Evolutionary conservation across 2,113 vertebrate species (phyloP).

Genomic region (Gallinago jamesoni): DNA sequence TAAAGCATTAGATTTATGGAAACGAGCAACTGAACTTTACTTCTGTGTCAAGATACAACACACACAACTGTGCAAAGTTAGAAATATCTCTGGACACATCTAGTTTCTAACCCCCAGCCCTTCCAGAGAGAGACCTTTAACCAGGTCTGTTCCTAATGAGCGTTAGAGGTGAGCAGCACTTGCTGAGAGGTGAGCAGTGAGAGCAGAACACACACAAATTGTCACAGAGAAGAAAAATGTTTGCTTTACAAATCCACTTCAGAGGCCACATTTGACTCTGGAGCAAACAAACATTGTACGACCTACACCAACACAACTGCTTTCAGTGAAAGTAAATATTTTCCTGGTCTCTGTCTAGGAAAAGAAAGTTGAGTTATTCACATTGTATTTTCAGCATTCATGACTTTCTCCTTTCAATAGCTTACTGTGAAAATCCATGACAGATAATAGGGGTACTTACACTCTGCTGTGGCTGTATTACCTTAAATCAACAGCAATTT

Average conservation of each 20-base stretch:
- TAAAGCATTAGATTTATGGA: not conserved
- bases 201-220: not conserved
- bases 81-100: not conserved
- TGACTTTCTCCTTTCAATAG: not conserved
- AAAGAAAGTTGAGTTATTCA: not conserved
- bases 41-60: not conserved
- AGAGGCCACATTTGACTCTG: not conserved
- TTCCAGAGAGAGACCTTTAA: not conserved
- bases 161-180: not conserved
- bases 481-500: not conserved
- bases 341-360: not conserved
- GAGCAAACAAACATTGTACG: not conserved
- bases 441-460: not conserved
- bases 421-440: not conserved
- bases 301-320: not conserved
- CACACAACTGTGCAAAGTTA: not conserved
- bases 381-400: not conserved
- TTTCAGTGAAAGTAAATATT: not conserved
- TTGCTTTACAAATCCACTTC: not conserved
- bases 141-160: not conserved
- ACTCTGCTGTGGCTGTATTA: not conserved
- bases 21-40: not conserved
- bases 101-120: not conserved
- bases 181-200: not conserved
- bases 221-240: not conserved